Percentiles rank a stretch among this genome's conserved stretches.
Evolutionary conservation across 2,113 vertebrate species (phyloP).

Genomic region (Cercocebus atys): DNA sequence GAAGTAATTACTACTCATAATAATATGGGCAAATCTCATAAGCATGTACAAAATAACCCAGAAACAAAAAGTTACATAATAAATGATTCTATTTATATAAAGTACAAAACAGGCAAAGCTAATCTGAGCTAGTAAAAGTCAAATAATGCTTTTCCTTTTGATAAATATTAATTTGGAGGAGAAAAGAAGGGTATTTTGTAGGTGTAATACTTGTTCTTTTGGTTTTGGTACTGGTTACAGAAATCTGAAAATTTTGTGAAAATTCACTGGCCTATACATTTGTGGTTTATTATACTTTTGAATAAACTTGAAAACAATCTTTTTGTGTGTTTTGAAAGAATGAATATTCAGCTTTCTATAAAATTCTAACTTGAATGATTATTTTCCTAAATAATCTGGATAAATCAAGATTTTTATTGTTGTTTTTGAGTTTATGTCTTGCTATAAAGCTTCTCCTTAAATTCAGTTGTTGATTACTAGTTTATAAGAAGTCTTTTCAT

Average conservation of each 20-base stretch:
- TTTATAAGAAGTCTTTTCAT: background rate
- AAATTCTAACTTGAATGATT: background rate
- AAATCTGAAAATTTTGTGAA: background rate
- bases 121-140: background rate
- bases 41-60: background rate
- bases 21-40: background rate
- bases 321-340: background rate
- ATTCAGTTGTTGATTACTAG: background rate
- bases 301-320: background rate
- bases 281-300: background rate
- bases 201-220: background rate
- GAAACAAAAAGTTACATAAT: background rate
- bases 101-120: background rate
- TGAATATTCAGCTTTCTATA: background rate
- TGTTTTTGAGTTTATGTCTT: background rate
- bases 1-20: background rate
- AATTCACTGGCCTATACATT: background rate
- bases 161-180: background rate
- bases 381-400: background rate
- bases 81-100: background rate
- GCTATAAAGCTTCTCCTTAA: background rate
- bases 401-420: background rate
- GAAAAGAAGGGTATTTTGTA: background rate
- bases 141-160: background rate
- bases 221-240: background rate